Conservation (phyloP, 2,113 vertebrate genomes). For the Turdus rufiventris region DNA sequence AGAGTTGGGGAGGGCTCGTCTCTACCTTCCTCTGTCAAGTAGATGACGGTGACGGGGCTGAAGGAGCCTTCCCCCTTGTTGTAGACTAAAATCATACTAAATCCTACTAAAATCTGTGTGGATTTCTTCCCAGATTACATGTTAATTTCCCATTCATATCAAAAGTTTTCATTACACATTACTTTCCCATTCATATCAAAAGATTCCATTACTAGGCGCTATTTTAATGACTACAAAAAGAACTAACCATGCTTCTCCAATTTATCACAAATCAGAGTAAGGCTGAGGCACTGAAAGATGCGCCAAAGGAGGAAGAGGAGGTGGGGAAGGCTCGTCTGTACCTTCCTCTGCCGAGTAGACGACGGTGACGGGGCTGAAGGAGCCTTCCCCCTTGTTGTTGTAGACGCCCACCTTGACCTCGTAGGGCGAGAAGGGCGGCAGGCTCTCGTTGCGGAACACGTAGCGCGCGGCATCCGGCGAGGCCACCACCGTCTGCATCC, state of each 20-base stretch:
- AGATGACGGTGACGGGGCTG: too few species aligned
- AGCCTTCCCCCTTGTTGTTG: constrained; percentile 95
- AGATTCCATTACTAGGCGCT: constrained; percentile 35
- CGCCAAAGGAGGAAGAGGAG: background rate
- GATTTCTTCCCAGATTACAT: too few species aligned
- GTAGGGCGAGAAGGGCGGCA: constrained; percentile 92
- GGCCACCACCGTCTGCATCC: constrained; percentile 96
- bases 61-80: too few species aligned
- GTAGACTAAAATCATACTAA: too few species aligned
- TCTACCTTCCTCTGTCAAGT: too few species aligned
- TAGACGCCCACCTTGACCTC: constrained; percentile 95
- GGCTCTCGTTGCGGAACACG: constrained; percentile 92
- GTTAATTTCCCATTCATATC: too few species aligned
- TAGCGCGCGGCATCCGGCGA: constrained; percentile 88
- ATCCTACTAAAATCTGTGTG: too few species aligned
- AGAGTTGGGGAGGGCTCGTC: too few species aligned
- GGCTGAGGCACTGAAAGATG: background rate
- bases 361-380: constrained; percentile 84
- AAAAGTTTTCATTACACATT: background rate
- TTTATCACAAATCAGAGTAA: constrained; percentile 10
- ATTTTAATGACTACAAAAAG: background rate
- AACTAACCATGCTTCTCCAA: background rate
- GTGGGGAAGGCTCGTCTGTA: constrained; percentile 13
- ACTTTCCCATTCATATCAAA: constrained; percentile 23
- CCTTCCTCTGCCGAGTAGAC: constrained; percentile 97